phyloP scores from a whole-genome alignment of 2,888 invertebrate genomes.

The Drosophila yooni region DNA sequence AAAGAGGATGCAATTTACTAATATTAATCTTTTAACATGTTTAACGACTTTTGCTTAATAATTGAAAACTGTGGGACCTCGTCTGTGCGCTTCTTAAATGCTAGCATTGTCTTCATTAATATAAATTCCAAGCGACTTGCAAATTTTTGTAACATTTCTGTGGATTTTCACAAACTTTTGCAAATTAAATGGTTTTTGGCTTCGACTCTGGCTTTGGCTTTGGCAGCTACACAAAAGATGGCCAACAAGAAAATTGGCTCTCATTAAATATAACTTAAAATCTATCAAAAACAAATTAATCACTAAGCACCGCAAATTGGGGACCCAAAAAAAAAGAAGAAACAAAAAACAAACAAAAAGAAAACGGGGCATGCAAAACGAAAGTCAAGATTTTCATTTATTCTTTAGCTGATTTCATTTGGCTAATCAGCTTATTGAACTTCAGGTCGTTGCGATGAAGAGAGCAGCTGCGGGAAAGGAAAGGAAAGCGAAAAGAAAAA shows the following conservation, averaged over 20 bases:
- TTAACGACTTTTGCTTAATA: not conserved
- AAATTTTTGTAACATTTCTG: constrained; percentile 16
- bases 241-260: constrained; percentile 23
- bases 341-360: not conserved
- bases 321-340: not conserved
- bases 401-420: constrained; percentile 66
- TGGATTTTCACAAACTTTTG: not conserved
- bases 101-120: constrained; percentile 2
- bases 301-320: constrained; percentile 64
- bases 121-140: constrained; percentile 14
- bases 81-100: constrained; percentile 12
- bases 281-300: constrained; percentile 73
- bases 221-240: constrained; percentile 6
- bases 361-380: constrained; percentile 5
- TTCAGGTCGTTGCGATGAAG: constrained; percentile 42
- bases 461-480: constrained; percentile 2
- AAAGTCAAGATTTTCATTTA: constrained; percentile 30
- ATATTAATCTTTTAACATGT: not conserved
- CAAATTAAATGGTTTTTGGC: constrained; percentile 27
- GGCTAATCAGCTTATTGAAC: constrained; percentile 79
- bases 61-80: not conserved
- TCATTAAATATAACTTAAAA: constrained; percentile 74
- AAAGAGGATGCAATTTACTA: not conserved
- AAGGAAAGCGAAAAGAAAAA: constrained; percentile 22
- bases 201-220: constrained; percentile 12